These are phyloP conservation scores for Glaucomys volans DNA, from an alignment of 2,113 vertebrate species.

Conservation along the genomic window DNA sequence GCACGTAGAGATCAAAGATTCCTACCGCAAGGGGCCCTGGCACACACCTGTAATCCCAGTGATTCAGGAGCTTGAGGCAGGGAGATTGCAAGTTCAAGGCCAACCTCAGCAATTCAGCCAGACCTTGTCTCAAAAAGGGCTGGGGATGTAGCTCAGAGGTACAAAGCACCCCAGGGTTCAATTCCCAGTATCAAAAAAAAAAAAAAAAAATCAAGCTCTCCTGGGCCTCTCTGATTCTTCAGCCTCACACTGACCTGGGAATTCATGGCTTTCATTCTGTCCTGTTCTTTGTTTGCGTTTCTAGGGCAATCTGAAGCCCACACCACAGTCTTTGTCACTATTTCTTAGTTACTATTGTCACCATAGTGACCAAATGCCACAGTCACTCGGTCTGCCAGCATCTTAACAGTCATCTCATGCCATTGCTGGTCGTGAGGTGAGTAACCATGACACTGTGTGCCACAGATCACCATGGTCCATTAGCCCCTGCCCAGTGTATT, in stretches of 20 bases:
- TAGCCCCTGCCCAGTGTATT: not conserved
- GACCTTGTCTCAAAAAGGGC: no score
- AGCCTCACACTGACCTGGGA: not conserved
- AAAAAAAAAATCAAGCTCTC: not conserved
- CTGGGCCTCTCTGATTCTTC: not conserved
- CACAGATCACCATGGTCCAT: not conserved
- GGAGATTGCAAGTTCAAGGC: no score
- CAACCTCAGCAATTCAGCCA: no score
- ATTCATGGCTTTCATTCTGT: not conserved
- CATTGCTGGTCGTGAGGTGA: not conserved
- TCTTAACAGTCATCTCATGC: not conserved
- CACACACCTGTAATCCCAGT: no score
- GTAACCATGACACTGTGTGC: not conserved
- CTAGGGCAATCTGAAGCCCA: not conserved
- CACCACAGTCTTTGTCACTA: not conserved
- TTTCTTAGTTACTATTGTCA: not conserved
- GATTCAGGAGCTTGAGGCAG: no score
- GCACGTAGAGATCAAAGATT: not conserved
- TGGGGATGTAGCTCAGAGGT: no score
- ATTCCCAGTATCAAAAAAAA: no score
- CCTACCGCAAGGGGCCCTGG: no score
- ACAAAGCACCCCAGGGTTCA: no score
- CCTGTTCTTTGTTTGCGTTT: not conserved
- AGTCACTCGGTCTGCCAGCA: conserved; percentile 3
- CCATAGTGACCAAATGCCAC: conserved; percentile 51